These are phyloP conservation scores for Cosmia trapezina DNA, from an alignment of 2,888 invertebrate genomes.

Conservation along the genomic window DNA sequence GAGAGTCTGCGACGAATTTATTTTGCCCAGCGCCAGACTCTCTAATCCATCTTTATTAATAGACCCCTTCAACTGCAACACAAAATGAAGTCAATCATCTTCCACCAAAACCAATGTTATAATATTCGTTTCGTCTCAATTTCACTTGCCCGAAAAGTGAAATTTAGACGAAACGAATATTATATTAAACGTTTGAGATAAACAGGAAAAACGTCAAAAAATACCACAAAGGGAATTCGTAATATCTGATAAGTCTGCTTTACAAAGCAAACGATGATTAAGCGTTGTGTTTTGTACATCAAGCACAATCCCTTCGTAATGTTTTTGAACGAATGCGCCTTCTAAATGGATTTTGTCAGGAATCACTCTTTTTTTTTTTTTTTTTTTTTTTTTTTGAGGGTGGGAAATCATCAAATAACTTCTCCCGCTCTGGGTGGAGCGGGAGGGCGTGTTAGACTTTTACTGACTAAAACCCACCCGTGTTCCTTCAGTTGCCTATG, in stretches of 20 bases:
- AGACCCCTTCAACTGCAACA: constrained; percentile 15
- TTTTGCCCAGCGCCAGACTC: constrained; percentile 10
- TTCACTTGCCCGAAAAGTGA: neutral
- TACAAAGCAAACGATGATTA: constrained; percentile 43
- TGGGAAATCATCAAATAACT: too few relatives aligned
- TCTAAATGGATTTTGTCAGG: constrained; percentile 26
- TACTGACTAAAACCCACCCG: too few relatives aligned
- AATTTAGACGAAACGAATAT: constrained; percentile 43
- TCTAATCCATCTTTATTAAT: constrained; percentile 32
- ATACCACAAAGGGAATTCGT: constrained; percentile 41
- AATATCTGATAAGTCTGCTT: constrained; percentile 41
- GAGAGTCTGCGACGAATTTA: neutral
- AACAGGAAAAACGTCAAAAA: constrained; percentile 45
- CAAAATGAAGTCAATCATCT: constrained; percentile 8
- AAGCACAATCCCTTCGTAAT: constrained; percentile 31
- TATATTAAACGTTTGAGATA: constrained; percentile 24
- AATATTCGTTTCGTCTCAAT: too few relatives aligned
- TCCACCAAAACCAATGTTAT: constrained; percentile 26
- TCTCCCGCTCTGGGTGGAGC: too few relatives aligned
- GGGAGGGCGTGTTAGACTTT: too few relatives aligned
- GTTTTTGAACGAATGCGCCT: constrained; percentile 22
- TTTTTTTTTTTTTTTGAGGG: too few relatives aligned
- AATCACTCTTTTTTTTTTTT: constrained; percentile 9
- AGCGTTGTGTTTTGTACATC: constrained; percentile 41
- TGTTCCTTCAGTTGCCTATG: too few relatives aligned